Evolutionary conservation across 2,888 invertebrate genomes (phyloP), one percentile per base, ranked within the genome.

Genomic region (Chymomyza caudatula): DNA sequence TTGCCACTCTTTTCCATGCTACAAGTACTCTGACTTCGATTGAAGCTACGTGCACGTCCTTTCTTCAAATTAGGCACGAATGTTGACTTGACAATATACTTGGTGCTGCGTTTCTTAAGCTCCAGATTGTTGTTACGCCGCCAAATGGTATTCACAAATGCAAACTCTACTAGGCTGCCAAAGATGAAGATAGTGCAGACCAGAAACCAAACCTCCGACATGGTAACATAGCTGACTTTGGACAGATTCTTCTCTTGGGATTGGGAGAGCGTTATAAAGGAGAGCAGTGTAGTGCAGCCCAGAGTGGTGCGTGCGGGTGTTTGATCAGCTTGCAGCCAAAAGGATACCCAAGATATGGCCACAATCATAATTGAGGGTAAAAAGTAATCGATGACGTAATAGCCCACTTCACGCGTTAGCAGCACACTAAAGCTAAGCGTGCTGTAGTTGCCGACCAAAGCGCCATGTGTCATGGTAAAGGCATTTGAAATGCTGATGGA

Each of bases 61-160:
- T 95, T 92, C n/a, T 94, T 94, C 69, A 95, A 90, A 58, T 94
- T 93, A 3, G 96, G 96, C 0, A 96, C 96, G 77, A 96, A 88
- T 0, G 96, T 96, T 56, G 95, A 95, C 91, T 95, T 95, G 49
- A 96, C 90, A 67, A 96, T 96, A 84, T 96, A 95, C 88, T 95
- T 96, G 88, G 96, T 95, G 88, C 94, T 95, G 17, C 89, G 87
- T 70, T 90, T 90, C 64, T 90, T 90, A 1, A 90, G 71, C 65
- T 90, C 86, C 53, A 91, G 77, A 58, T 88, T 89, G 55, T 89
- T 87, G 94, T 94, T 95, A 87, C 96, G 92, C 61, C 96, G 92
- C 94, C 96, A 96, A 82, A 96, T 96, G 5, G 96, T 96, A 88
- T 96, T 96, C 44, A 96, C 96, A 80, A 96, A 96, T 4, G 96